Evolutionary conservation across 2,888 invertebrate species (phyloP).

Genomic region (Icerya purchasi): DNA sequence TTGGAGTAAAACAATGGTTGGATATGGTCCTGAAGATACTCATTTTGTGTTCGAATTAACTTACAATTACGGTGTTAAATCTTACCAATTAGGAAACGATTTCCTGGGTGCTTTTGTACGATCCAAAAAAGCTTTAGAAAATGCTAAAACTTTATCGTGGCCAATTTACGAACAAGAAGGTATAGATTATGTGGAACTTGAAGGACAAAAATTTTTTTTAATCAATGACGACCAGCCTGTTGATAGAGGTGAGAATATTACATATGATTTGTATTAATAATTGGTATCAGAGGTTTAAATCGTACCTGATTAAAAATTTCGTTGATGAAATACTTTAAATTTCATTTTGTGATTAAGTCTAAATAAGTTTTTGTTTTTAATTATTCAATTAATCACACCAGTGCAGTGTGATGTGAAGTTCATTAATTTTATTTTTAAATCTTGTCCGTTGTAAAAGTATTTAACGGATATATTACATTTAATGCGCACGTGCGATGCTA

Average conservation of each 20-base stretch:
- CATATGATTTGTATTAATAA: no score
- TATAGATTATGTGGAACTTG: constrained; percentile 23
- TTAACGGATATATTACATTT: no score
- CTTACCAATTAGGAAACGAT: constrained; percentile 65
- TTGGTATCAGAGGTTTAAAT: no score
- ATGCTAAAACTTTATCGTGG: constrained; percentile 50
- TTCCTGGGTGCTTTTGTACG: constrained; percentile 66
- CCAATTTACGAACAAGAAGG: constrained; percentile 43
- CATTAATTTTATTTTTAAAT: no score
- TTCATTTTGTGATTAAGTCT: no score
- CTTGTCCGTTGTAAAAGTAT: no score
- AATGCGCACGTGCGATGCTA: no score
- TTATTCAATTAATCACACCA: no score
- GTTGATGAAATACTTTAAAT: no score
- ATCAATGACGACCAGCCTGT: constrained; percentile 45
- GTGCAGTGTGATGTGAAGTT: no score
- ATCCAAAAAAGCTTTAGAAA: constrained; percentile 49
- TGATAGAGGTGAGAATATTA: constrained; percentile 34
- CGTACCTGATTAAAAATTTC: no score
- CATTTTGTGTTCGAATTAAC: constrained; percentile 93
- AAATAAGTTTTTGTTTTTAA: no score
- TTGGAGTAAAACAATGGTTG: constrained; percentile 99
- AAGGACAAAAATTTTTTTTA: constrained; percentile 73
- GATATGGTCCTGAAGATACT: constrained; percentile 82
- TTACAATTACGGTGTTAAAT: constrained; percentile 83